Evolutionary conservation across 2,888 invertebrate genomes (phyloP), one percentile per base, ranked within the genome.

Genomic region (Orchesella flavescens): DNA sequence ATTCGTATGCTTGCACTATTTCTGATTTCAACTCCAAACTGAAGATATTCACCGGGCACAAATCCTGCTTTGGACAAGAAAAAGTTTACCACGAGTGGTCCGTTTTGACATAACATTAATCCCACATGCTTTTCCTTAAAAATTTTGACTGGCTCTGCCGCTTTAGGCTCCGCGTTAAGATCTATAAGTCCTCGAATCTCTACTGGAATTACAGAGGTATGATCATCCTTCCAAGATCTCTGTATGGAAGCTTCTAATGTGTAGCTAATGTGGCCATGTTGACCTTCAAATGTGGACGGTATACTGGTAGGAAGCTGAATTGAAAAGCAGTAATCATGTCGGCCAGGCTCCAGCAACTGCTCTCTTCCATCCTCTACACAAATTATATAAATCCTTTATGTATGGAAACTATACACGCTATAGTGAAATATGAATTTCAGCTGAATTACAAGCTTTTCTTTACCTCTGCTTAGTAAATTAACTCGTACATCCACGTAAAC

Each of bases 31-130:
- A 89, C 89, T 15, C 84, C 87, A 44, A 89, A 84, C 4, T 88
- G 87, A 10, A 89, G 87, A 7, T 87, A 87, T 79, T 89, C 89
- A 9, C 89, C 89, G 0, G 89, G 88, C 3, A 89, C 89, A 76
- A 87, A 89, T 1, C 89, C 89, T 17, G 89, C 82, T 17, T 89
- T 87, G 57, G 86, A 85, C 43, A 89, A 86, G 43, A 87, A 85
- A 7, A 89, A 89, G 13, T 89, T 88, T n/a, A 88, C 89, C 23
- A 89, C 87, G n/a, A 89, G 88, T 21, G 89, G 89, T 17, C 89
- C 89, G 63, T 87, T 86, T 2, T 88, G 88, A 88, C 89, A 87
- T 88, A 89, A 86, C 89, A 89, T 78, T 88, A 88, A 65, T 87
- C 89, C 43, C 87, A 89, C 87, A 87, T 89, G 57, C 88, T 89